Evolutionary conservation across 1,140 invertebrate genomes (phyloP), one percentile per base, ranked within the genome.

Genomic region (Drosophila nasuta): DNA sequence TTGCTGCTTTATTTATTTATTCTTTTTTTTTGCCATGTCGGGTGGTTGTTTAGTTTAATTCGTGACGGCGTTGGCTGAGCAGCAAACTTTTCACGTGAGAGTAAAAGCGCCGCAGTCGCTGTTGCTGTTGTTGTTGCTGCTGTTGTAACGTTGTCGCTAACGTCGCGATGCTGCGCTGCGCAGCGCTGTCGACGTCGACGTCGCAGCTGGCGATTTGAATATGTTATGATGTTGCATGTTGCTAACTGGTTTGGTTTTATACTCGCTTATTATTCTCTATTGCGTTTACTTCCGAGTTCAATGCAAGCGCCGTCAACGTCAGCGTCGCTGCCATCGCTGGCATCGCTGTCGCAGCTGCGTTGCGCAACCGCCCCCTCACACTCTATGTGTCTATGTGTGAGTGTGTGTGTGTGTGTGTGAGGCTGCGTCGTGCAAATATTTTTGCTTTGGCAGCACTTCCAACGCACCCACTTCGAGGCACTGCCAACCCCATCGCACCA

Each of bases 261-360:
- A 41, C 65, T 63, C 51, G 66, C 72, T 52, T 63, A 75, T 75
- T 70, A 87, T 88, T 87, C 83, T 87, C 83, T 88, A 87, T 80
- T 87, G 83, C 83, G 83, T 83, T 82, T 88, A 87, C 83, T 87
- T 87, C 83, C 83, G 83, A 87, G 83, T 87, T 87, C 83, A 81
- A 88, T 87, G 83, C 80, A 87, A 81, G 74, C 62, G 57, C 11
- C 43, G 48, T 17, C 46, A 46, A n/a, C 45, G 63, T 25, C 57
- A 41, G 15, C 57, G 56, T 52, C 63, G 75, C n/a, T 38, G 68
- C 17, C 62, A 60, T 33, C 17, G 30, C 20, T 25, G 20, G 20
- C 20, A 25, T 28, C 64, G 59, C 38, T 28, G 20, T 38, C 35
- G 62, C 79, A 71, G 63, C 69, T 78, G 58, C 77, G 83, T 87